Evolutionary conservation across 2,888 invertebrate species (phyloP), one percentile per base, ranked within the genome.

Genomic region (Poecilus cupreus): DNA sequence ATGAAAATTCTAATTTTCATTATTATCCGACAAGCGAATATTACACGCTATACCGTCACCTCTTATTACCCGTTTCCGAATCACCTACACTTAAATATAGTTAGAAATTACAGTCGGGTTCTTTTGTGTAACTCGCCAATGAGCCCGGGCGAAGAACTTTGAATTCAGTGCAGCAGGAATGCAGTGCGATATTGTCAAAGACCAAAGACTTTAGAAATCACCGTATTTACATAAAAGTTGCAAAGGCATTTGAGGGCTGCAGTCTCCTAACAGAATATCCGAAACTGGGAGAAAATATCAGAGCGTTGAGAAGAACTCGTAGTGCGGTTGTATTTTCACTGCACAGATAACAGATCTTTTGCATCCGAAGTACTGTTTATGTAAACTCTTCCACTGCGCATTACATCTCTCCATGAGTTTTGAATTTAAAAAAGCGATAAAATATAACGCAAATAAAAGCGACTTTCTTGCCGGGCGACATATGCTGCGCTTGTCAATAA

Each of bases 401-500:
- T 68, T 32, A 37, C 68, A 68, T 68, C 68, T 68, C 16, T 37
- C 24, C 60, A 60, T 24, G 26, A 60, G 60, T 60, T 37, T 64
- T 64, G 32, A 64, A 64, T 64, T 64, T 64, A 64, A 64, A 64
- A 64, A 37, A 18, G 64, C 64, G 16, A 39, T 39, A 37, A 68
- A 68, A 68, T 26, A 20, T 68, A 68, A 18, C 5, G 39, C 43
- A 37, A 39, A 37, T 68, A 68, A 37, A 68, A 39, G 26, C 37
- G 16, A 68, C 68, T 68, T 49, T 49, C 49, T 18, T 8, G 32
- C 32, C 32, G 8, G 8, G 32, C 5, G 18, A 18, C 49, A 18
- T 49, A 57, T 16, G 37, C 64, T 32, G 32, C n/a, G 13, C 37
- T 4, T 26, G 13, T 64, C 64, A 64, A 24, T 64, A 64, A 64